Percentiles rank a stretch among this genome's conserved stretches.
These are phyloP conservation scores for Emesis castigata DNA, from an alignment of 2,888 invertebrate genomes.

Conservation along the genomic window DNA sequence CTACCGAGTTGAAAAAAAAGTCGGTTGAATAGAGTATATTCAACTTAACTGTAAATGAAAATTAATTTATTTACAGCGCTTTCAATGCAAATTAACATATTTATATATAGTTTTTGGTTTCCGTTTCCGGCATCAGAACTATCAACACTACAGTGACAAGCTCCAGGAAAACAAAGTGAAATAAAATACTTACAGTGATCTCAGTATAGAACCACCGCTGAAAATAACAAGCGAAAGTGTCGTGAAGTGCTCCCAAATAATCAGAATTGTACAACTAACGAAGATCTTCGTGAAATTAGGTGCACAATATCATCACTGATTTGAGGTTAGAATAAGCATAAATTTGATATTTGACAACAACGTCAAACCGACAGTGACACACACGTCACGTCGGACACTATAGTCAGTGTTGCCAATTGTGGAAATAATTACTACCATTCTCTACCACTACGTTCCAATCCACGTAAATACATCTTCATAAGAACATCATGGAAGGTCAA, in stretches of 20 bases:
- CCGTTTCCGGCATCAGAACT: conserved; percentile 20
- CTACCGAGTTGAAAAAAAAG: too few relatives aligned
- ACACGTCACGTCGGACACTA: conserved; percentile 6
- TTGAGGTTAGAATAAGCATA: conserved; percentile 15
- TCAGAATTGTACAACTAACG: conserved; percentile 1
- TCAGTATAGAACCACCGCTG: neutral
- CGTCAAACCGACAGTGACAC: conserved; percentile 1
- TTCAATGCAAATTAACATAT: too few relatives aligned
- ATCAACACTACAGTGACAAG: conserved; percentile 8
- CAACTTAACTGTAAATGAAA: too few relatives aligned
- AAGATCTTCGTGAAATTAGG: conserved; percentile 9
- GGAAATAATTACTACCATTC: conserved; percentile 1
- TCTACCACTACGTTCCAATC: conserved; percentile 7
- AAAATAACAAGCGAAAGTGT: neutral
- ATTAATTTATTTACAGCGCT: too few relatives aligned
- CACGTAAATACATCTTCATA: conserved; percentile 13
- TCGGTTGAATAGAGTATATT: too few relatives aligned
- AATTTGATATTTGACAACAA: neutral
- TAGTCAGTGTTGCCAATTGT: conserved; percentile 23
- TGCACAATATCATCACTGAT: neutral
- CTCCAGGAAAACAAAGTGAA: conserved; percentile 13
- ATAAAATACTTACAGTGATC: conserved; percentile 11
- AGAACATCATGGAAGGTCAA: conserved; percentile 24
- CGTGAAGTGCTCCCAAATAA: conserved; percentile 1
- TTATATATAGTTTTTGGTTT: too few relatives aligned